These are phyloP conservation scores for Armadillidium nasatum DNA, from an alignment of 1,140 invertebrate species.

Conservation along the genomic window DNA sequence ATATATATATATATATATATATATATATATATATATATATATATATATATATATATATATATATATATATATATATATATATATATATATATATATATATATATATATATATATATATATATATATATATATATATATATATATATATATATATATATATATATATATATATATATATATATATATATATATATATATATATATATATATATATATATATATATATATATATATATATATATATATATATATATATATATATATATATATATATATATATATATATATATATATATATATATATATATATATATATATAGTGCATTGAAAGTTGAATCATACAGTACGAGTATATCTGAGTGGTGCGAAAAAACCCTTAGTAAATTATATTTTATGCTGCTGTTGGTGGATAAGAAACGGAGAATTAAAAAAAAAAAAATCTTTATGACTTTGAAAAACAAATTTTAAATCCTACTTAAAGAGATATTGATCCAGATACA, in stretches of 20 bases:
- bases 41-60: conserved; percentile 6
- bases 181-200: conserved; percentile 12
- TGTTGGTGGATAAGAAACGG: no score
- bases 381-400: no score
- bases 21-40: conserved; percentile 16
- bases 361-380: no score
- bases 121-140: conserved; percentile 16
- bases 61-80: background rate
- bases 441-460: no score
- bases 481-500: no score
- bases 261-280: conserved; percentile 7
- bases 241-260: conserved; percentile 13
- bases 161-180: conserved; percentile 17
- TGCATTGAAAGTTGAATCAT: no score
- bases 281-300: conserved; percentile 3
- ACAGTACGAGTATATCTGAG: no score
- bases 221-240: conserved; percentile 1
- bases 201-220: conserved; percentile 11
- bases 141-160: conserved; percentile 10
- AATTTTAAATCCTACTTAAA: no score
- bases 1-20: conserved; percentile 17
- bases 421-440: no score
- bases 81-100: conserved; percentile 9
- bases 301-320: conserved; percentile 18
- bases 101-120: conserved; percentile 4